These are phyloP conservation scores for Enteromius trimaculatus DNA, from an alignment of 2,797 vertebrate genomes.

Conservation along the genomic window DNA sequence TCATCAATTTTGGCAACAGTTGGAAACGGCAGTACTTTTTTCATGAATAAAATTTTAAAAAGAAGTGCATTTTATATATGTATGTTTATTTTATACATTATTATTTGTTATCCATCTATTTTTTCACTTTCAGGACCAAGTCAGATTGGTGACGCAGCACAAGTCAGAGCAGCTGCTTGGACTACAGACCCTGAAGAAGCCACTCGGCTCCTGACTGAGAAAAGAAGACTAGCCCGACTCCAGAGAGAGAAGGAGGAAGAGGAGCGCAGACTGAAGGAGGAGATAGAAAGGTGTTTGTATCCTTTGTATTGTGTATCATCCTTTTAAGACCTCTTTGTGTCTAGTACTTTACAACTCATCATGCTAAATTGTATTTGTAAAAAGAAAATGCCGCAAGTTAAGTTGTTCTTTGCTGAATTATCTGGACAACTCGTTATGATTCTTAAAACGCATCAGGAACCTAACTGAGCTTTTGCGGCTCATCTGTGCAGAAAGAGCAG, in stretches of 20 bases:
- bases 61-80: too few species aligned
- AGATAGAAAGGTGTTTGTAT: conserved; percentile 58
- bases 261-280: conserved; percentile 80
- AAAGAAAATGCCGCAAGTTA: background rate
- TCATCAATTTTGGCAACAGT: too few species aligned
- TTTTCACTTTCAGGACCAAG: conserved; percentile 49
- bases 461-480: background rate
- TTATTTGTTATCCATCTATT: too few species aligned
- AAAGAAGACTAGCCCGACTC: conserved; percentile 87
- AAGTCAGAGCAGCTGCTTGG: conserved; percentile 78
- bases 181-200: conserved; percentile 89
- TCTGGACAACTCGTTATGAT: background rate
- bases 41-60: too few species aligned
- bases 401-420: background rate
- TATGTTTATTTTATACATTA: too few species aligned
- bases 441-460: background rate
- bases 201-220: conserved; percentile 86
- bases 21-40: too few species aligned
- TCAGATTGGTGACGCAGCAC: conserved; percentile 48
- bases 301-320: background rate
- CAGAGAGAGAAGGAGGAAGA: conserved; percentile 88
- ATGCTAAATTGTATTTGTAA: background rate
- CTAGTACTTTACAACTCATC: background rate
- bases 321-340: background rate
- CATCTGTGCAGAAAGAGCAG: conserved; percentile 75